These are phyloP conservation scores for Pheucticus melanocephalus DNA, from an alignment of 2,113 vertebrate species.

Conservation along the genomic window DNA sequence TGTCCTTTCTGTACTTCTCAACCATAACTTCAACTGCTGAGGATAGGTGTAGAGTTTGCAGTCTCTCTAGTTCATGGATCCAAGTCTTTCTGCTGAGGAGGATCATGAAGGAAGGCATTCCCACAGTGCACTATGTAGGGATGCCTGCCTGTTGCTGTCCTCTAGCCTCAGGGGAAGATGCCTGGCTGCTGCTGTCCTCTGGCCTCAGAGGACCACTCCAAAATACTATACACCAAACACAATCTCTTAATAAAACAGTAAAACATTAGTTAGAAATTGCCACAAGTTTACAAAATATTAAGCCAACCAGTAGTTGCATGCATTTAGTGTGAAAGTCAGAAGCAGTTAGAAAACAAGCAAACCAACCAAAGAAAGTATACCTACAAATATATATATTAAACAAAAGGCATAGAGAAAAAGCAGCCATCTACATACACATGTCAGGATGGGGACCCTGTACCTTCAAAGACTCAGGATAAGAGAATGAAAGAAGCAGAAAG, in stretches of 20 bases:
- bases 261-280: slow-evolving; percentile 21
- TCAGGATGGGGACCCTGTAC: slow-evolving; percentile 69
- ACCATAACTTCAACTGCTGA: neutral
- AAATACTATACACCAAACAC: neutral
- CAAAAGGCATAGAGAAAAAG: slow-evolving; percentile 62
- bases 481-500: slow-evolving; percentile 71
- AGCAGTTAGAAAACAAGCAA: slow-evolving; percentile 66
- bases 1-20: neutral
- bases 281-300: slow-evolving; percentile 46
- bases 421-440: slow-evolving; percentile 51
- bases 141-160: neutral
- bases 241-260: slow-evolving; percentile 31
- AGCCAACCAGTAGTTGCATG: slow-evolving; percentile 63
- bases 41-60: neutral
- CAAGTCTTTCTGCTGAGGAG: neutral
- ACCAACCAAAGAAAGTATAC: slow-evolving; percentile 62
- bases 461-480: slow-evolving; percentile 68
- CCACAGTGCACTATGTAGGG: neutral
- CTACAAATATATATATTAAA: slow-evolving; percentile 11
- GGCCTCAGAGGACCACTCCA: neutral
- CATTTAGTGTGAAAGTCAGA: slow-evolving; percentile 72
- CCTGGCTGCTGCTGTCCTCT: neutral
- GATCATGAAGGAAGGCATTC: neutral
- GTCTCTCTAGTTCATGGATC: neutral
- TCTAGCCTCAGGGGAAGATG: neutral